Base-by-base conservation (phyloP, 2,113 vertebrate genomes). In the Anhinga rufa region DNA sequence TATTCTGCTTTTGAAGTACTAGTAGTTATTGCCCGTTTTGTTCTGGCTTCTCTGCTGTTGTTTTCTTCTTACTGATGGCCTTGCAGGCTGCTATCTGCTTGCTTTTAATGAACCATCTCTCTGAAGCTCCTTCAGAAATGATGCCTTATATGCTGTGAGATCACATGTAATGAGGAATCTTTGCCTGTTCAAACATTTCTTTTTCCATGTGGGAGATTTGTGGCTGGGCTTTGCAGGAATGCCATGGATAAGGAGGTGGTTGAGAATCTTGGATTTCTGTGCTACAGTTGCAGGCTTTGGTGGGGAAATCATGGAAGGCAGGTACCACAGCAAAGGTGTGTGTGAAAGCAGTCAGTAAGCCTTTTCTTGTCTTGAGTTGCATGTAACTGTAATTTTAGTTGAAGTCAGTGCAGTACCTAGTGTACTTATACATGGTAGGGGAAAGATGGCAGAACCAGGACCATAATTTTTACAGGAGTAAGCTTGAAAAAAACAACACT, bases 1-100 rank as follows among this genome's bases (percentile, higher is more conserved):
- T 55, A 82, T 90, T 81, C 88, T 86, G 60, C 48, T 90, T 91
- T 90, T 92, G 80, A 96, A 93, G 77, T 83, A 48, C 18, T 51
- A 34, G 57, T 52, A 68, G 5, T 74, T 93, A 61, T 75, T 93
- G 66, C 14, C 31, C 22, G 5, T 76, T 95, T 96, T 92, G 8
- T 82, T 81, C 68, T 81, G 69, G 42, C 42, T 88, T 90, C 62
- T 93, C 66, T 64, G 75, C 38, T 83, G 48, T 75, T 93, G 69
- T 86, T 92, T 96, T 93, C 14, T 70, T 72, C 51, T 71, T 90
- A 74, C 12, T 83, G 71, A 54, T 71, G 21, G 42, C 82, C 55
- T 84, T 82, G 34, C 72, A 86, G 80, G 57, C 42, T 93, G 80
- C 64, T 71, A 5, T 60, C 51, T 55, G 51, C 38, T 88, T 71